phyloP scores from a whole-genome alignment of 2,888 invertebrate genomes.

The Podotricha telesiphe region DNA sequence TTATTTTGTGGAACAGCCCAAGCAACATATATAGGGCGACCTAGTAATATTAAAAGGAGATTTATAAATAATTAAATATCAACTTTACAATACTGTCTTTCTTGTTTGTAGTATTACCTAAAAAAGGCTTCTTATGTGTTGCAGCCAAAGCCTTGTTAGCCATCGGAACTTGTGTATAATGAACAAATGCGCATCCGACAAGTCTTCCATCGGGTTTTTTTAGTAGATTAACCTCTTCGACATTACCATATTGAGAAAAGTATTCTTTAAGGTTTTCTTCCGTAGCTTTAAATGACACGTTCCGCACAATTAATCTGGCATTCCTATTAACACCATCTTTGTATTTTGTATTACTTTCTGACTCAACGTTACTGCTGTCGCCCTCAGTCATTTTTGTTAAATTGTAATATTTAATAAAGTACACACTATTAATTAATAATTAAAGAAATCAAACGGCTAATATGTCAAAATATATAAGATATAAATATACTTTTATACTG shows the following conservation, averaged over 20 bases:
- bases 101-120: slow-evolving; percentile 64
- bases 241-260: slow-evolving; percentile 89
- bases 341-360: slow-evolving; percentile 52
- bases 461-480: background rate
- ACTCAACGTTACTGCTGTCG: slow-evolving; percentile 50
- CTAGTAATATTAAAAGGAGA: slow-evolving; percentile 53
- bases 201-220: slow-evolving; percentile 90
- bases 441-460: background rate
- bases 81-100: background rate
- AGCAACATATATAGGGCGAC: slow-evolving; percentile 89
- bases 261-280: slow-evolving; percentile 88
- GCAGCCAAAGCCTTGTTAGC: slow-evolving; percentile 93
- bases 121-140: slow-evolving; percentile 88
- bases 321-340: slow-evolving; percentile 62
- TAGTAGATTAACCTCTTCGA: slow-evolving; percentile 90
- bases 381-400: slow-evolving; percentile 38
- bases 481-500: background rate
- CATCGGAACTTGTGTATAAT: slow-evolving; percentile 90
- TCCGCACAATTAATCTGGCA: slow-evolving; percentile 87
- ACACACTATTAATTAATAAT: background rate
- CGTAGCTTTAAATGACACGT: slow-evolving; percentile 89
- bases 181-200: slow-evolving; percentile 96
- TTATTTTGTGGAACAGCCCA: slow-evolving; percentile 95
- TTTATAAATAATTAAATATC: background rate
- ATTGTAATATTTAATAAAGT: background rate